Percentiles rank a stretch among this genome's conserved stretches.
These are phyloP conservation scores for Ypsolopha scabrella DNA, from an alignment of 2,888 invertebrate species.

Conservation along the genomic window DNA sequence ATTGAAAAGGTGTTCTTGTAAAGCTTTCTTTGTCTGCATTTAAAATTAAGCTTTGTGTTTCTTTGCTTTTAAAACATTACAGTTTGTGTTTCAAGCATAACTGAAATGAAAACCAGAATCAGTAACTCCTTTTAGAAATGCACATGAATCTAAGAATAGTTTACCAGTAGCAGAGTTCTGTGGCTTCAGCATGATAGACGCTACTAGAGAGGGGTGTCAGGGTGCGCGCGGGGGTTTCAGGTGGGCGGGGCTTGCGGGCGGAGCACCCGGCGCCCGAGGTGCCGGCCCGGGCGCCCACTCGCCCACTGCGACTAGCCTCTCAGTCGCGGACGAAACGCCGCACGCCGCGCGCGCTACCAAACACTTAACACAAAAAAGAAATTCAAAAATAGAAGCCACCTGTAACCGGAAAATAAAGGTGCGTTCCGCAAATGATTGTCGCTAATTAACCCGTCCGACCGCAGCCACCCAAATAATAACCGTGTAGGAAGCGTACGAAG, in stretches of 20 bases:
- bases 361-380: conserved; percentile 11
- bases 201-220: conserved; percentile 27
- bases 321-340: conserved; percentile 55
- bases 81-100: too few species aligned
- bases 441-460: conserved; percentile 41
- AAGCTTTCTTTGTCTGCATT: too few species aligned
- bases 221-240: conserved; percentile 11
- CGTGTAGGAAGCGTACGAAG: conserved; percentile 48
- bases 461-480: conserved; percentile 59
- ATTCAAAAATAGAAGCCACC: conserved; percentile 18
- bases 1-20: background rate
- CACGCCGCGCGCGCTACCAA: conserved; percentile 36
- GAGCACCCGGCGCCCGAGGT: conserved; percentile 53
- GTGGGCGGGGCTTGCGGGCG: conserved; percentile 49
- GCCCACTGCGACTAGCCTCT: conserved; percentile 36
- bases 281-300: conserved; percentile 33
- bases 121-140: too few species aligned
- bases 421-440: conserved; percentile 33
- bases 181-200: conserved; percentile 32
- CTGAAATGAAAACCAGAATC: too few species aligned
- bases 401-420: conserved; percentile 39
- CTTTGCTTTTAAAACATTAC: too few species aligned
- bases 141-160: too few species aligned
- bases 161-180: too few species aligned
- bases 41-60: too few species aligned